phyloP scores from a whole-genome alignment of 1,140 invertebrate species.

The Argopecten irradians region DNA sequence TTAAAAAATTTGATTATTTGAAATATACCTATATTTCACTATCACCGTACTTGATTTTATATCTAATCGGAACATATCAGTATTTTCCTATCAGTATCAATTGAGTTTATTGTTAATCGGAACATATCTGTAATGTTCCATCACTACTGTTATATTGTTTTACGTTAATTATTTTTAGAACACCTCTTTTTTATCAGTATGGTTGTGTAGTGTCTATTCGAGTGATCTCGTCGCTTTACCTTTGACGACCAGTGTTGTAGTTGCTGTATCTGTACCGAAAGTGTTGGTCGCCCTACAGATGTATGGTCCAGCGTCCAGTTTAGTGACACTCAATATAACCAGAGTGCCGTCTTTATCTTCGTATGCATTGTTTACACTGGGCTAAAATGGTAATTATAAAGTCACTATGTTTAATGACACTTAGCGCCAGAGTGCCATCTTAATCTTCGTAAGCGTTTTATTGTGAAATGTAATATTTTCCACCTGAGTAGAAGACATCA shows the following conservation, averaged over 20 bases:
- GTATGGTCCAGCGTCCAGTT: conserved; percentile 39
- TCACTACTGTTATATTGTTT: background rate
- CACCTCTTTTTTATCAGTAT: background rate
- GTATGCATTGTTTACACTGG: conserved; percentile 44
- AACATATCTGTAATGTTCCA: background rate
- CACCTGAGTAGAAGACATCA: too few species aligned
- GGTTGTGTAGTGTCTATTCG: background rate
- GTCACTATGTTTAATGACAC: too few species aligned
- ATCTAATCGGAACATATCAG: background rate
- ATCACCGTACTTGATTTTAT: too few species aligned
- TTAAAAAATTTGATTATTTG: too few species aligned
- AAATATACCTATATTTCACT: background rate
- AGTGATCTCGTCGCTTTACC: too few species aligned
- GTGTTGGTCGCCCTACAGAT: conserved; percentile 42
- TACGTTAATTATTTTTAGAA: background rate
- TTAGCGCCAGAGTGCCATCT: too few species aligned
- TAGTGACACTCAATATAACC: conserved; percentile 28
- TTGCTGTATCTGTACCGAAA: conserved; percentile 28
- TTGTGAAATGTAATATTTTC: too few species aligned
- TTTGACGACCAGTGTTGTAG: conserved; percentile 33
- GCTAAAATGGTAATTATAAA: conserved; percentile 4
- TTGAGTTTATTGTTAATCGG: background rate
- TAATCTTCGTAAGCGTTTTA: too few species aligned
- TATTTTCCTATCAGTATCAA: background rate
- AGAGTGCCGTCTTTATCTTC: conserved; percentile 43